Evolutionary conservation across 53 echinoderm and acorn worm species (phyloP).

Genomic region (Holothuria leucospilota): DNA sequence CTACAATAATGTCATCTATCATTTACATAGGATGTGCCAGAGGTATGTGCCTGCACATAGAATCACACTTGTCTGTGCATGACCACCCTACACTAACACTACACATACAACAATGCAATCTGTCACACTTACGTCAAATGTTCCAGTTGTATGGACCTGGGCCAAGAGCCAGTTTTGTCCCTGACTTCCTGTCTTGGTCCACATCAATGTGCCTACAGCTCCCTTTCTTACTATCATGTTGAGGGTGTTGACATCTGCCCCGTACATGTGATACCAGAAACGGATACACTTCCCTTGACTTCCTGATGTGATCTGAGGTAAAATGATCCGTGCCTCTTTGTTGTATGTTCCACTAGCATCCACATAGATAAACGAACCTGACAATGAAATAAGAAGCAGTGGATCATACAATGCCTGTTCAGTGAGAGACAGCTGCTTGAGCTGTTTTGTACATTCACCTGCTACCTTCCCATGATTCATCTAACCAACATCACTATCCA

Average conservation of each 20-base stretch:
- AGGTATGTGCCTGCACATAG: too few relatives aligned
- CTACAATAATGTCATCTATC: too few relatives aligned
- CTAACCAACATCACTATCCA: too few relatives aligned
- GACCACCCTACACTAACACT: too few relatives aligned
- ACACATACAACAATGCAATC: too few relatives aligned
- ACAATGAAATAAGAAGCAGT: neutral
- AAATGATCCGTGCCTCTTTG: neutral
- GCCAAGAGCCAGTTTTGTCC: constrained; percentile 25
- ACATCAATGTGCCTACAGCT: constrained; percentile 5
- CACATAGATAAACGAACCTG: constrained; percentile 25
- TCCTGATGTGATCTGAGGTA: constrained; percentile 9
- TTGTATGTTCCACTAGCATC: constrained; percentile 17
- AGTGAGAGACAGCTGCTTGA: too few relatives aligned
- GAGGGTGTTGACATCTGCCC: constrained; percentile 38
- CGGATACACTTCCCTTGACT: constrained; percentile 39
- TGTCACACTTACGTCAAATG: neutral
- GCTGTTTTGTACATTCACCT: too few relatives aligned
- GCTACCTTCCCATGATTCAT: too few relatives aligned
- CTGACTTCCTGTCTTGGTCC: constrained; percentile 42
- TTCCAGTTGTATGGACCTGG: constrained; percentile 32
- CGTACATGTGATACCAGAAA: constrained; percentile 52
- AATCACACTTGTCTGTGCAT: too few relatives aligned
- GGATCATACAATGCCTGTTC: too few relatives aligned
- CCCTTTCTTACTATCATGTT: constrained; percentile 15
- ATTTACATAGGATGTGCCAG: too few relatives aligned